phyloP scores from a whole-genome alignment of 2,888 invertebrate species.

The Melipona beecheii region DNA sequence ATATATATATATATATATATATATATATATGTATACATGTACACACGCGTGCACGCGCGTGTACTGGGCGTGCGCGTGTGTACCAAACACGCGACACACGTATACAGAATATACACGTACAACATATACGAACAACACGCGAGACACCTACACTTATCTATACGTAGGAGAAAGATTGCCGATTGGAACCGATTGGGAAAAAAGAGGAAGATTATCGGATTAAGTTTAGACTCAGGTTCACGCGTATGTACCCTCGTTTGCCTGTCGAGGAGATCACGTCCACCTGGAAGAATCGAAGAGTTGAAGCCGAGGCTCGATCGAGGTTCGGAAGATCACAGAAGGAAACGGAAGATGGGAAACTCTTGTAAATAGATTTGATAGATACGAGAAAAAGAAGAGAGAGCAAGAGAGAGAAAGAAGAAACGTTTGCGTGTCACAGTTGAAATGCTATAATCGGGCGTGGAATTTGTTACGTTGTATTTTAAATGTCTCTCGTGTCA shows the following conservation, averaged over 20 bases:
- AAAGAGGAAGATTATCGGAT: background rate
- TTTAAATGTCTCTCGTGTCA: slow-evolving; percentile 40
- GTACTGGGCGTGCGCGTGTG: background rate
- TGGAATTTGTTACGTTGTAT: slow-evolving; percentile 37
- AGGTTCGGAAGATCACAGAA: slow-evolving; percentile 2
- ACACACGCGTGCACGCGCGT: slow-evolving; percentile 12
- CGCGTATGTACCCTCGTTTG: slow-evolving; percentile 8
- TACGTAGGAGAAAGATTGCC: background rate
- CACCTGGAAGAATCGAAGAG: background rate
- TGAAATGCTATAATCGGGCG: slow-evolving; percentile 23
- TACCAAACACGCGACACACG: slow-evolving; percentile 20
- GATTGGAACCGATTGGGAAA: background rate
- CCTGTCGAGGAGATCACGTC: background rate
- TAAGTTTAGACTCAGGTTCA: slow-evolving; percentile 5
- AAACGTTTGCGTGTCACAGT: slow-evolving; percentile 41
- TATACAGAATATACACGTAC: slow-evolving; percentile 14
- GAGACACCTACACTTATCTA: slow-evolving; percentile 23
- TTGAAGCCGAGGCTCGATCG: background rate
- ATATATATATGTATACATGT: slow-evolving; percentile 59
- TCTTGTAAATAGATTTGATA: slow-evolving; percentile 75
- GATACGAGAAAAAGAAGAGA: background rate
- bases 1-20: slow-evolving; percentile 81
- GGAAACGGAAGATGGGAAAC: background rate
- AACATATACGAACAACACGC: slow-evolving; percentile 23
- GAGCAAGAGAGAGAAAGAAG: background rate